These are phyloP conservation scores for Podotricha telesiphe DNA, from an alignment of 2,888 invertebrate genomes.

Conservation along the genomic window DNA sequence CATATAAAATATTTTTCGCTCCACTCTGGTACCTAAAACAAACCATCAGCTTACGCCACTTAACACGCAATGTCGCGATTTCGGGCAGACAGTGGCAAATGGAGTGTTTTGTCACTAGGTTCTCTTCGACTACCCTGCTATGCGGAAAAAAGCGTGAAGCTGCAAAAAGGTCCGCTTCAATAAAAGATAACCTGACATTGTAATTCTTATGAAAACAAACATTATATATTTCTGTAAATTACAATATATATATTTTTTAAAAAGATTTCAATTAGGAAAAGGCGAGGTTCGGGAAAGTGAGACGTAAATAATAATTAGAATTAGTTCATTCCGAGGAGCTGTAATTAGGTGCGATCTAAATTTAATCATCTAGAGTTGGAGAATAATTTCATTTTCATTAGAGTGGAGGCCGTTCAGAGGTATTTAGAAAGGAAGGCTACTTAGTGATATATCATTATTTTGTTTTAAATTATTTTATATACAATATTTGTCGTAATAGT, in stretches of 20 bases:
- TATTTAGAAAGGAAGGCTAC: conserved; percentile 1
- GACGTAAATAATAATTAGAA: conserved; percentile 17
- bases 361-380: conserved; percentile 19
- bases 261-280: background rate
- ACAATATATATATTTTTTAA: background rate
- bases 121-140: too few relatives aligned
- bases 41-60: too few relatives aligned
- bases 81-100: too few relatives aligned
- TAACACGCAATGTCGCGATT: too few relatives aligned
- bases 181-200: too few relatives aligned
- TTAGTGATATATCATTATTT: conserved; percentile 5
- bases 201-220: background rate
- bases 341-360: conserved; percentile 19
- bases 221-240: background rate
- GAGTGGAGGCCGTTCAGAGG: conserved; percentile 1
- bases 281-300: background rate
- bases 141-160: too few relatives aligned
- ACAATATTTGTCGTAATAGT: too few relatives aligned
- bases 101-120: too few relatives aligned
- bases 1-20: too few relatives aligned
- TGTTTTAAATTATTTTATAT: background rate
- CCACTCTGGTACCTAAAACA: too few relatives aligned
- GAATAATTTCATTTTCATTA: conserved; percentile 15
- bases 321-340: conserved; percentile 15
- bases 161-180: too few relatives aligned